Percentiles rank a stretch among this genome's conserved stretches.
Evolutionary conservation across 2,113 vertebrate species (phyloP).

Genomic region (Mus spicilegus): DNA sequence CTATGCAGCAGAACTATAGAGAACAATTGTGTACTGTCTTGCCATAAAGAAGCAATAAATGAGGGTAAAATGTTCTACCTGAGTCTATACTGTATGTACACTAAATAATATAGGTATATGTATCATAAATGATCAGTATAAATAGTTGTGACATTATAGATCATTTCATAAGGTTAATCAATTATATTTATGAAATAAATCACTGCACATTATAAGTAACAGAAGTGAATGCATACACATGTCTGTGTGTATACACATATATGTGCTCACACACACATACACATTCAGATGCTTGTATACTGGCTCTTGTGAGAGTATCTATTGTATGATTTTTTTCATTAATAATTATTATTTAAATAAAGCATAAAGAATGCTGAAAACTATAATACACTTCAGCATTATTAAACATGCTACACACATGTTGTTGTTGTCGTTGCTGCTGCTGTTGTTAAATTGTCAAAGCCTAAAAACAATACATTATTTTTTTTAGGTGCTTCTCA

Average conservation of each 20-base stretch:
- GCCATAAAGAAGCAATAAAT: neutral
- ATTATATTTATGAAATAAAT: neutral
- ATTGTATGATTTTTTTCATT: neutral
- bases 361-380: neutral
- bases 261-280: neutral
- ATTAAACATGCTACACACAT: neutral
- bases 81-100: neutral
- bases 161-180: neutral
- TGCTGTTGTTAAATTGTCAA: neutral
- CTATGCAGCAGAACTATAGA: neutral
- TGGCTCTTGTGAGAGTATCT: neutral
- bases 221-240: neutral
- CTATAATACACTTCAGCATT: neutral
- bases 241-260: neutral
- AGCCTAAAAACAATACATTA: neutral
- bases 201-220: neutral
- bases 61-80: neutral
- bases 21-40: neutral
- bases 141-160: neutral
- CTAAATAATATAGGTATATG: neutral
- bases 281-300: neutral
- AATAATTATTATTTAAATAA: conserved; percentile 1
- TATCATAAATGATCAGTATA: neutral
- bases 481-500: too few relatives aligned
- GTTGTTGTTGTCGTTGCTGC: too few relatives aligned